Conservation (phyloP, 2,888 invertebrate genomes). For the Syrista parreyssii region DNA sequence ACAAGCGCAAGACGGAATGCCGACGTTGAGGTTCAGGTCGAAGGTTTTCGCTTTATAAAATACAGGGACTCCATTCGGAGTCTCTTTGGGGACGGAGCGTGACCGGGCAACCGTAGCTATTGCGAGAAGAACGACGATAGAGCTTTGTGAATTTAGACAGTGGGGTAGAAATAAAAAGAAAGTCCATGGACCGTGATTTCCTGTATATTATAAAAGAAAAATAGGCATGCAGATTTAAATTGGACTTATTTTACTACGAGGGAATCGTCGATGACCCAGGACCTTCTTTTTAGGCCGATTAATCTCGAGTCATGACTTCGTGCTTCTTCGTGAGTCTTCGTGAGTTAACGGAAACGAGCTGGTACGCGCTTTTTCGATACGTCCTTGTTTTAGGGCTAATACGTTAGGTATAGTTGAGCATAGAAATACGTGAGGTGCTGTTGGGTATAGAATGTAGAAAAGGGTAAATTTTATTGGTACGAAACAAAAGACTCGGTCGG, state of each 20-base stretch:
- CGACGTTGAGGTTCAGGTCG: conserved; percentile 8
- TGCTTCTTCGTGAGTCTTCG: not conserved
- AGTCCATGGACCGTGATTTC: not conserved
- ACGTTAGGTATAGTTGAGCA: not conserved
- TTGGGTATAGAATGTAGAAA: not conserved
- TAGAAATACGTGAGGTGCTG: not conserved
- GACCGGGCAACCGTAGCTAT: not conserved
- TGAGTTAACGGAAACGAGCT: not conserved
- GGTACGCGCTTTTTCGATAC: not conserved
- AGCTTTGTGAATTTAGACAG: not conserved
- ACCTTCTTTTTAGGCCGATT: not conserved
- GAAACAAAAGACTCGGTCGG: not conserved
- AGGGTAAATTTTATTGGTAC: not conserved
- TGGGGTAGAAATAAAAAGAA: not conserved
- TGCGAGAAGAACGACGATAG: not conserved
- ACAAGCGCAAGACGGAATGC: conserved; percentile 15
- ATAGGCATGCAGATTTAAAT: not conserved
- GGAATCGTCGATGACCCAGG: not conserved
- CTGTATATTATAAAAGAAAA: not conserved
- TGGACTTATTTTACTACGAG: not conserved
- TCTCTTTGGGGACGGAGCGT: not conserved
- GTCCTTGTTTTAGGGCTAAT: not conserved
- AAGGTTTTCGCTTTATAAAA: conserved; percentile 41
- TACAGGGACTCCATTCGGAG: conserved; percentile 1
- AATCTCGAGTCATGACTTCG: not conserved